Evolutionary conservation across 1,140 invertebrate genomes (phyloP).

Genomic region (Heliconius congener): DNA sequence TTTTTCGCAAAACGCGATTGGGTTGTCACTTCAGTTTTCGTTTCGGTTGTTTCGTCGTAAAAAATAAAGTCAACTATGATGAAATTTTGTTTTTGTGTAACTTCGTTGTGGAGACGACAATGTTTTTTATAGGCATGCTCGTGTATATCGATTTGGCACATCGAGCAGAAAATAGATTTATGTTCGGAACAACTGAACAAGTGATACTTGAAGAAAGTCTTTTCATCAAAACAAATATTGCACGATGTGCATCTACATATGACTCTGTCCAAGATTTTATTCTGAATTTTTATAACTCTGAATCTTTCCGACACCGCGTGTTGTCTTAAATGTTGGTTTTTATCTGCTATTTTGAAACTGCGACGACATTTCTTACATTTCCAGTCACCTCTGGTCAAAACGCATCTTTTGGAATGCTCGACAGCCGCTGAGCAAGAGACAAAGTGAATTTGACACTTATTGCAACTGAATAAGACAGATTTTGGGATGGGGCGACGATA

Average conservation of each 20-base stretch:
- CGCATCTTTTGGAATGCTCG: constrained; percentile 37
- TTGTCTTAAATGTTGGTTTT: constrained; percentile 33
- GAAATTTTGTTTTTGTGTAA: constrained; percentile 22
- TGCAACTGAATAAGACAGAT: constrained; percentile 41
- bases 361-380: constrained; percentile 40
- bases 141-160: constrained; percentile 37
- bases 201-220: constrained; percentile 25
- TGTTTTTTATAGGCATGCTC: constrained; percentile 28
- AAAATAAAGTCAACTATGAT: constrained; percentile 35
- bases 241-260: constrained; percentile 39
- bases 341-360: constrained; percentile 34
- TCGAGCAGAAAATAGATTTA: not conserved
- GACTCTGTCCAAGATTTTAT: constrained; percentile 27
- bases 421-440: constrained; percentile 32
- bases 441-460: constrained; percentile 46
- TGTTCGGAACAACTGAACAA: constrained; percentile 20
- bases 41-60: not conserved
- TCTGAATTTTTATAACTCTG: constrained; percentile 29
- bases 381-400: constrained; percentile 34
- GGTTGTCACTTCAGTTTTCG: too few relatives aligned
- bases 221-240: constrained; percentile 38
- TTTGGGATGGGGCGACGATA: constrained; percentile 28
- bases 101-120: constrained; percentile 15
- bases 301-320: constrained; percentile 37
- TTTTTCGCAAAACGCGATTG: too few relatives aligned